These are phyloP conservation scores for Solea senegalensis DNA, from an alignment of 2,113 vertebrate species.

Conservation along the genomic window DNA sequence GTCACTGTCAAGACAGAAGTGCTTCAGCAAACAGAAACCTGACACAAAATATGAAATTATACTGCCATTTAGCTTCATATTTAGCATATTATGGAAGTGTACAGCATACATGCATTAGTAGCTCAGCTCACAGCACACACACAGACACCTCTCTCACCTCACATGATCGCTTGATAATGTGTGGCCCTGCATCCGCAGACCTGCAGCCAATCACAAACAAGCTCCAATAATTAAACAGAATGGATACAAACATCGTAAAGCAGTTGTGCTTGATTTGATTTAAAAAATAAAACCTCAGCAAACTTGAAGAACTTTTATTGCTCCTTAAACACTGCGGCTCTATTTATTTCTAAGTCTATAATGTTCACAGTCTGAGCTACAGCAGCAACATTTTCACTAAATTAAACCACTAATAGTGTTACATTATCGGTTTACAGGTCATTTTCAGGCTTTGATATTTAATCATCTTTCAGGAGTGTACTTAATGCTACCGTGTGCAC, in stretches of 20 bases:
- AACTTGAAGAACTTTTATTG: not conserved
- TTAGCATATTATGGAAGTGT: too few species aligned
- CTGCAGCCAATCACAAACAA: not conserved
- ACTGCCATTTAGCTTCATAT: too few species aligned
- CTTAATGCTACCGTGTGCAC: slow-evolving; percentile 12
- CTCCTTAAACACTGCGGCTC: slow-evolving; percentile 9
- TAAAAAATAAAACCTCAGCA: not conserved
- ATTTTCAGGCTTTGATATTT: slow-evolving; percentile 5
- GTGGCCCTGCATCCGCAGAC: slow-evolving; percentile 12
- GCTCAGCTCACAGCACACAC: not conserved
- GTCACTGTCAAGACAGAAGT: not conserved
- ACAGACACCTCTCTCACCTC: not conserved
- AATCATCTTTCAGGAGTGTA: not conserved
- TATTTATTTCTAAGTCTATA: not conserved
- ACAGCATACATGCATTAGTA: not conserved
- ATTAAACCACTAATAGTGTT: not conserved
- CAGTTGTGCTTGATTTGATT: not conserved
- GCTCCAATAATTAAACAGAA: not conserved
- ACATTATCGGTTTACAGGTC: not conserved
- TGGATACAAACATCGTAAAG: not conserved
- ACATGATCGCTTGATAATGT: slow-evolving; percentile 1
- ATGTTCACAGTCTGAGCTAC: slow-evolving; percentile 7
- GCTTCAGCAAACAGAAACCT: not conserved
- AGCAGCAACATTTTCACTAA: not conserved
- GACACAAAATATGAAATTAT: slow-evolving; percentile 3